Evolutionary conservation across 2,888 invertebrate species (phyloP), one percentile per base, ranked within the genome.

Genomic region (Sisyra nigra): DNA sequence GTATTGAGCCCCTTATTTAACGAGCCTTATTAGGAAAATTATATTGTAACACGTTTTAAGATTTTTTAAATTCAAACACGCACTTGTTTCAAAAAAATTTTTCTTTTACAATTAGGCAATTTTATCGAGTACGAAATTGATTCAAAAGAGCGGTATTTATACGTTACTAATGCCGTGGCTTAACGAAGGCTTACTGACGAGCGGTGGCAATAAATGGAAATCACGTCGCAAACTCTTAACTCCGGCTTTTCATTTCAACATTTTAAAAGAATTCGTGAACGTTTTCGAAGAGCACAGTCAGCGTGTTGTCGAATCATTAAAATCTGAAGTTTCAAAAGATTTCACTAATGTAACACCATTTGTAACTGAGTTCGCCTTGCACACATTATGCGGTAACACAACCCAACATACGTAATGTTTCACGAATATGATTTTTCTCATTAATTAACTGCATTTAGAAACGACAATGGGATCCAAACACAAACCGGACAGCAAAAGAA

Each of bases 351-450:
- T 75, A 3, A 56, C 62, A 42, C 65, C 67, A 1, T 57, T 68
- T 33, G 54, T 72, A 3, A 66, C 67, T 4, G 60, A 62, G 17
- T 67, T 67, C 51, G 65, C 72, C 1, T 54, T 73, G 30, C 69
- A 69, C 48, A 60, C 69, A 18, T 69, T 73, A 45, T 70, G 70
- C 51, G 70, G 71, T 70, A 54, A 54, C 54, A 44, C 11, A 14
- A 18, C 17, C 17, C 8, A 35, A 9, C 11, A 9, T 9, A 4
- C 13, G 5, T 24, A 3, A 24, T 24, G 3, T 24, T 24, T 5
- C 7, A 24, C 9, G 14, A 35, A 14, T 3, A 35, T 13, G 13
- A 18, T 37, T 13, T 37, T 15, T 37, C n/a, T n/a, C n/a, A n/a
- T n/a, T n/a, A n/a, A n/a, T n/a, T n/a, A n/a, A n/a, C n/a, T 38